Evolutionary conservation across 1,140 invertebrate genomes (phyloP), one percentile per base, ranked within the genome.

Genomic region (Magallana ariakensis): DNA sequence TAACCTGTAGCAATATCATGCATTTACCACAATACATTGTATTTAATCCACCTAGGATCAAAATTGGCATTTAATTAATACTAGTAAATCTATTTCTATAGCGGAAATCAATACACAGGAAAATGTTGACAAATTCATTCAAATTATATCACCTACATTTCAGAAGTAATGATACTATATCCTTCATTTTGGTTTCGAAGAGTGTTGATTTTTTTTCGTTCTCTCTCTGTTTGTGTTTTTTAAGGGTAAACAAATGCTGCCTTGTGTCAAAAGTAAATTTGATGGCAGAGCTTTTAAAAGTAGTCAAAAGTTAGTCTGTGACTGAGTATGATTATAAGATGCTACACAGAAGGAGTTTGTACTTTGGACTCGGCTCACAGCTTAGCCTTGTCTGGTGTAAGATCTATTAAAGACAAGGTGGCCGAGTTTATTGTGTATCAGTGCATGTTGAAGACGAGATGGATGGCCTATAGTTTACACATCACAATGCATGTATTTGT

Each of bases 1-100:
- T 75, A 22, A 33, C 26, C 9, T 75, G 22, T 75, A 75, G 66
- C 66, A 33, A 75, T 75, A 75, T 75, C 66, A 26, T 75, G 66
- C 66, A 75, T 75, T 75, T 75, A 26, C 13, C 19, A 75, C 22
- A 75, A 26, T 26, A 70, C 22, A 70, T 70, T 70, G 26, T 13
- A 60, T 26, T 46, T 46, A 46, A 46, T 46, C 33, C 3, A 4
- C 33, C 66, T 5, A 75, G 19, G 66, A 26, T 75, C 66, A 75
- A 75, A 75, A 75, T 15, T 33, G 13, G 66, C 66, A 75, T 75
- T 75, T 75, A 70, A 22, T 70, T 70, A 26, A 9, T 46, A 46
- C 33, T 4, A 46, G 33, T 5, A 26, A 26, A 75, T 75, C 26
- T 26, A 75, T 75, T 22, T 26, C 22, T 13, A 60, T 46, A 46